Percentiles rank a stretch among this genome's conserved stretches.
phyloP scores from a whole-genome alignment of 2,113 vertebrate genomes.

The Nyctibius bracteatus region DNA sequence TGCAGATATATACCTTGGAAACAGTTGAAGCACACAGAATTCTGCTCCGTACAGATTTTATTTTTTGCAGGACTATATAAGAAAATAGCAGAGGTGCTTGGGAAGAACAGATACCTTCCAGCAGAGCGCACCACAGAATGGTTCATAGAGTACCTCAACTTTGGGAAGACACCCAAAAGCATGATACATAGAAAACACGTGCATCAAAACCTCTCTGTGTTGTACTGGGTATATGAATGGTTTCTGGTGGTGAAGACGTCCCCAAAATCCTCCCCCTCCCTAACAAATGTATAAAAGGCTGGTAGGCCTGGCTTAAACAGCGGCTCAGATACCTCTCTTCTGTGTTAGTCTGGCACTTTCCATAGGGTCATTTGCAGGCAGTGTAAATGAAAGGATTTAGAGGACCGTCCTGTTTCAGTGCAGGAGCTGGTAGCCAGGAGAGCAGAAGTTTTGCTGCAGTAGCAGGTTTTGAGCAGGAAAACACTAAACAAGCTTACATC shows the following conservation, averaged over 20 bases:
- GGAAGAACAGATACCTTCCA: not conserved
- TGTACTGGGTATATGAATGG: not conserved
- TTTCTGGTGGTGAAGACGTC: not conserved
- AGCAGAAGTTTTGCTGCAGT: not conserved
- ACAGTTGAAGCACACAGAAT: not conserved
- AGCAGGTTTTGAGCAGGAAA: not conserved
- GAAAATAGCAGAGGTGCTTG: not conserved
- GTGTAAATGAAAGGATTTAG: not conserved
- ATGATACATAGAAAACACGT: fast-evolving
- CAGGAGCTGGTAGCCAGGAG: not conserved
- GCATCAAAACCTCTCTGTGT: not conserved
- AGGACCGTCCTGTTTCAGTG: not conserved
- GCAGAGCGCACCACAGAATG: not conserved
- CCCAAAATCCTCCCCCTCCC: not conserved
- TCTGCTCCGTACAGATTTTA: not conserved
- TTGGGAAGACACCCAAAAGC: not conserved
- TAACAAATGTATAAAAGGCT: not conserved
- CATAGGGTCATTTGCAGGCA: not conserved
- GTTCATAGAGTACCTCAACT: not conserved
- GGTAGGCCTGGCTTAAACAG: not conserved
- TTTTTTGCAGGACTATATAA: not conserved
- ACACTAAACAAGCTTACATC: not conserved
- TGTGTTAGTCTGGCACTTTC: not conserved
- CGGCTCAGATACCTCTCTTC: not conserved
- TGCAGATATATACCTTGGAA: not conserved